A percentile compares a stretch with the other conserved stretches of the same genome.
Conservation (phyloP, 2,113 vertebrate species). For the Theristicus caerulescens region DNA sequence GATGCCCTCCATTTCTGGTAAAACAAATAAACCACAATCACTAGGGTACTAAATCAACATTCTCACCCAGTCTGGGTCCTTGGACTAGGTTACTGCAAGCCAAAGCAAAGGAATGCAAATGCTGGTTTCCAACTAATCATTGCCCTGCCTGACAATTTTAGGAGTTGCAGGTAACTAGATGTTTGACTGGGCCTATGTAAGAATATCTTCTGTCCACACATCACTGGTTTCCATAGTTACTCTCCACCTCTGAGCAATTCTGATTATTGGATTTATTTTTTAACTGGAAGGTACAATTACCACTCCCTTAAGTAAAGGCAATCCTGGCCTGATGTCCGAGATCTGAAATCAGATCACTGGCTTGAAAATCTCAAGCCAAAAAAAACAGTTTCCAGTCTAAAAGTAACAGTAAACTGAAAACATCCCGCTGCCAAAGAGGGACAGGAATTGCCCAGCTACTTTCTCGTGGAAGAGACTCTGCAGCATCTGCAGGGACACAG, state of each 20-base stretch:
- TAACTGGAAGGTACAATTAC: neutral
- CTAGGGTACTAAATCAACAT: neutral
- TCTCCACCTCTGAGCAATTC: neutral
- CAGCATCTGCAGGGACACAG: neutral
- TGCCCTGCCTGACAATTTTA: neutral
- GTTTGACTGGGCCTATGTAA: neutral
- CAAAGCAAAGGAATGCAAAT: neutral
- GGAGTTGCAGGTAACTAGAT: neutral
- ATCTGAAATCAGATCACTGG: neutral
- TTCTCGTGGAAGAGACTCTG: neutral
- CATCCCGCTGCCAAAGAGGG: neutral
- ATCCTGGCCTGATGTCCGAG: neutral
- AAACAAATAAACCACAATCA: neutral
- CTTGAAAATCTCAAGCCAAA: neutral
- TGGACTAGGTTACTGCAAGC: neutral
- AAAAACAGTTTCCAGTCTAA: neutral
- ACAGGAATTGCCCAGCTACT: neutral
- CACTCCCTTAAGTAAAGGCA: neutral
- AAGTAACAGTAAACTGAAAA: neutral
- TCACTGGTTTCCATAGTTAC: neutral
- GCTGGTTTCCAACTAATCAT: neutral
- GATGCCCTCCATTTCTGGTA: neutral
- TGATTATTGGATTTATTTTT: neutral
- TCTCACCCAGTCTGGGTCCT: neutral
- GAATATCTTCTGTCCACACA: neutral